Percentiles rank a stretch among this genome's conserved stretches.
These are phyloP conservation scores for Vireo griseus DNA, from an alignment of 2,797 vertebrate genomes.

Conservation along the genomic window DNA sequence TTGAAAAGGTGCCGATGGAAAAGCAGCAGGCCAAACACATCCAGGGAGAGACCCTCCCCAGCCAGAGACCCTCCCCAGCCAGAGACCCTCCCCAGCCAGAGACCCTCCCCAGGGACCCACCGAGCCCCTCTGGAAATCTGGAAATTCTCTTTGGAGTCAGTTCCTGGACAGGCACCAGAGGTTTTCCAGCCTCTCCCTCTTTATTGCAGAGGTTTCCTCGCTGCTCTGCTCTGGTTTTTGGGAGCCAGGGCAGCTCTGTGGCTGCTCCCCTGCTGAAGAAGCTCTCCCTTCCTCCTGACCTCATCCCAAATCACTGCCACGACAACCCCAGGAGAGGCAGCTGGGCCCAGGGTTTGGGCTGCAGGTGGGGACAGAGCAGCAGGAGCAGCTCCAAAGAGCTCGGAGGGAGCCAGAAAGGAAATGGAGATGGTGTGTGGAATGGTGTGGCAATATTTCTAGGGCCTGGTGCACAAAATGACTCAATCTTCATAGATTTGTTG, in stretches of 20 bases:
- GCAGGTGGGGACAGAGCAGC: constrained; percentile 20
- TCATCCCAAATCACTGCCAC: constrained; percentile 33
- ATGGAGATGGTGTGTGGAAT: not conserved
- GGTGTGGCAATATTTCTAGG: too few species aligned
- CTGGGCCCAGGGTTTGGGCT: not conserved
- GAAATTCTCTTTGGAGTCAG: not conserved
- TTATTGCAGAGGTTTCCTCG: not conserved
- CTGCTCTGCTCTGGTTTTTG: not conserved
- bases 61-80: too few species aligned
- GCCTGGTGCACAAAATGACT: too few species aligned
- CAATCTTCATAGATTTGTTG: too few species aligned
- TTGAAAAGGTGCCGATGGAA: not conserved
- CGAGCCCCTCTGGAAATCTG: too few species aligned
- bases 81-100: not conserved
- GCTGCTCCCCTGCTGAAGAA: not conserved
- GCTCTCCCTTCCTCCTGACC: not conserved
- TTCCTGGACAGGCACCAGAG: not conserved
- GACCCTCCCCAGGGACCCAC: not conserved
- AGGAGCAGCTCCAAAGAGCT: not conserved
- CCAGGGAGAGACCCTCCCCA: too few species aligned
- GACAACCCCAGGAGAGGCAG: not conserved
- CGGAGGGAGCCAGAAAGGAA: not conserved
- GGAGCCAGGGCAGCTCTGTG: not conserved
- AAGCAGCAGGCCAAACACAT: not conserved
- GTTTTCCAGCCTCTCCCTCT: not conserved